Evolutionary conservation across 2,888 invertebrate species (phyloP).

Genomic region (Proisotoma minuta): DNA sequence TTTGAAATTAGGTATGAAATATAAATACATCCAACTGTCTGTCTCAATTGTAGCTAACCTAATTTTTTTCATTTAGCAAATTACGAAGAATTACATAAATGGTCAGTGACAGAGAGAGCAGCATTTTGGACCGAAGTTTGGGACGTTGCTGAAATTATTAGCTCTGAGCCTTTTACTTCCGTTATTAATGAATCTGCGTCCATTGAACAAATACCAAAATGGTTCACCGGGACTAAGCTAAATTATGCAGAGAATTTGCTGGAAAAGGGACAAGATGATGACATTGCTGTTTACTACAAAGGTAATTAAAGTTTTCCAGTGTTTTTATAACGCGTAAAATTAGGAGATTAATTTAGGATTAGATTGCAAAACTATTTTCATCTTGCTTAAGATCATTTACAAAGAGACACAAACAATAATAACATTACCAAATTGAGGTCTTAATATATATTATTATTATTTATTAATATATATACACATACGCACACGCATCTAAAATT

Average conservation of each 20-base stretch:
- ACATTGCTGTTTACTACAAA: conserved; percentile 53
- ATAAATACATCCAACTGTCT: no score
- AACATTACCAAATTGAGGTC: no score
- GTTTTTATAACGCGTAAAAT: background rate
- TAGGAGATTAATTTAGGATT: no score
- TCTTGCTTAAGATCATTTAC: no score
- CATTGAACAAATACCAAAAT: conserved; percentile 54
- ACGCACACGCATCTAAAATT: no score
- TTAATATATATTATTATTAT: no score
- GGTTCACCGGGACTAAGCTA: conserved; percentile 55
- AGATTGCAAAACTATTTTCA: no score
- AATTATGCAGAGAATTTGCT: conserved; percentile 57
- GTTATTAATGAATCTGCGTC: conserved; percentile 48
- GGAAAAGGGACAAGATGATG: conserved; percentile 50
- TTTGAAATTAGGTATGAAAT: conserved; percentile 41
- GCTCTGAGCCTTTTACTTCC: conserved; percentile 39
- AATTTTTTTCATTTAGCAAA: conserved; percentile 41
- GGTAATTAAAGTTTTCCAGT: conserved; percentile 47
- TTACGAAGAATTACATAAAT: conserved; percentile 47
- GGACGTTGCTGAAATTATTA: conserved; percentile 46
- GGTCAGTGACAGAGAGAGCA: conserved; percentile 46
- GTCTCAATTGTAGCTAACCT: background rate
- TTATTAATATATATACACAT: no score
- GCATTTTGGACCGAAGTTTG: conserved; percentile 48
- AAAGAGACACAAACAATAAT: no score